Evolutionary conservation across 2,797 vertebrate species (phyloP).

Genomic region (Galaxias olidus): DNA sequence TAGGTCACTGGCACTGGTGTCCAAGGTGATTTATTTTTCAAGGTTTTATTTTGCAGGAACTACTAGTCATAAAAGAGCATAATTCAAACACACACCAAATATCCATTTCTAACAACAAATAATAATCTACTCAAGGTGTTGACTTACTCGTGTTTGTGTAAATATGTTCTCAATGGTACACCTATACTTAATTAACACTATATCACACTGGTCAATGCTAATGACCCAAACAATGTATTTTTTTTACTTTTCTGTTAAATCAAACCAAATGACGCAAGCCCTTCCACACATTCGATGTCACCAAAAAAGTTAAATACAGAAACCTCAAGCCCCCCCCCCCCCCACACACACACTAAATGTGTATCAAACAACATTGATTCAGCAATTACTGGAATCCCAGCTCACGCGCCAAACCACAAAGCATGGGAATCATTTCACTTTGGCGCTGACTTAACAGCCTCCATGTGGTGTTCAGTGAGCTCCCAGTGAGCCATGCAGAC

Average conservation of each 20-base stretch:
- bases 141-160: background rate
- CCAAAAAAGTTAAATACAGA: constrained; percentile 26
- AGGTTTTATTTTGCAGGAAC: constrained; percentile 33
- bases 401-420: constrained; percentile 35
- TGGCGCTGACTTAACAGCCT: constrained; percentile 39
- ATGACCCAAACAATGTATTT: no score
- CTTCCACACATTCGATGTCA: background rate
- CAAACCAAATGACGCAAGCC: no score
- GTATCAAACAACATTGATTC: constrained; percentile 19
- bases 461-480: constrained; percentile 61
- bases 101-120: background rate
- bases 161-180: constrained; percentile 5
- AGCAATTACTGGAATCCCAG: constrained; percentile 37
- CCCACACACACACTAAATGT: background rate
- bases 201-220: background rate
- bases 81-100: background rate
- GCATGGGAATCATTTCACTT: constrained; percentile 26
- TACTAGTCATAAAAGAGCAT: constrained; percentile 12
- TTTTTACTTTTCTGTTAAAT: no score
- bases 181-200: background rate
- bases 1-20: constrained; percentile 23
- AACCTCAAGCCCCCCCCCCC: background rate
- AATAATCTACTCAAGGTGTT: background rate
- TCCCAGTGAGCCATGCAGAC: constrained; percentile 27
- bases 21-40: constrained; percentile 32